phyloP scores from a whole-genome alignment of 2,797 vertebrate genomes.

The Cryptoblepharus egeriae region DNA sequence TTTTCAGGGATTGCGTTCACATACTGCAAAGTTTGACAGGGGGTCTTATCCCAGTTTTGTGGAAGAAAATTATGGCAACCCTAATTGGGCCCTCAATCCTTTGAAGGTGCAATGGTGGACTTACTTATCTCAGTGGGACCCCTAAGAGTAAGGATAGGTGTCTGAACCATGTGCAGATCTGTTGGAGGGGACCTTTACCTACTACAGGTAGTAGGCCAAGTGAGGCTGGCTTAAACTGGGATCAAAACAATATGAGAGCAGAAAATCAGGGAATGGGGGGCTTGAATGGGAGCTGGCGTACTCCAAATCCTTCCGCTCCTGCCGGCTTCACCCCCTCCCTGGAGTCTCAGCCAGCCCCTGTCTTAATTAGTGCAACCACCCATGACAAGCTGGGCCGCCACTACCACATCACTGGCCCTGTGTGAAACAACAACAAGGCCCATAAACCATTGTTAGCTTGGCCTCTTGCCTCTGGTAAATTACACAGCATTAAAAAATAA shows the following conservation, averaged over 20 bases:
- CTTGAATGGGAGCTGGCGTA: slow-evolving; percentile 78
- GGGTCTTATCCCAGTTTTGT: no score
- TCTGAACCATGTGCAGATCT: no score
- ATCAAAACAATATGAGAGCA: slow-evolving; percentile 78
- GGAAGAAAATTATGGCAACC: no score
- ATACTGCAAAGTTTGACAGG: no score
- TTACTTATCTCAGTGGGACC: no score
- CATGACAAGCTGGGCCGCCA: slow-evolving; percentile 81
- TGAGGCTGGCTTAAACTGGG: slow-evolving; percentile 67
- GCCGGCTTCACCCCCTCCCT: slow-evolving; percentile 75
- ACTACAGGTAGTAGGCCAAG: no score
- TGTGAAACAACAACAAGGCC: slow-evolving; percentile 82
- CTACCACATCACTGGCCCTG: slow-evolving; percentile 80
- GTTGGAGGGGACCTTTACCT: no score
- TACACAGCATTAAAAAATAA: slow-evolving; percentile 89
- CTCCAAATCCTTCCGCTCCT: slow-evolving; percentile 81
- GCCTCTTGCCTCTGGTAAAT: slow-evolving; percentile 86
- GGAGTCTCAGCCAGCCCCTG: slow-evolving; percentile 79
- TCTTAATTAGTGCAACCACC: slow-evolving; percentile 89
- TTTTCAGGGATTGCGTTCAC: no score
- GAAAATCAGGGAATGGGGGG: slow-evolving; percentile 69
- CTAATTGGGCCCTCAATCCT: no score
- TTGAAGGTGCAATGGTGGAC: no score
- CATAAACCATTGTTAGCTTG: slow-evolving; percentile 85
- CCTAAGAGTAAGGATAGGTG: no score